Percentiles rank a stretch among this genome's conserved stretches.
Evolutionary conservation across 2,113 vertebrate species (phyloP).

Genomic region (Pangasianodon hypophthalmus): DNA sequence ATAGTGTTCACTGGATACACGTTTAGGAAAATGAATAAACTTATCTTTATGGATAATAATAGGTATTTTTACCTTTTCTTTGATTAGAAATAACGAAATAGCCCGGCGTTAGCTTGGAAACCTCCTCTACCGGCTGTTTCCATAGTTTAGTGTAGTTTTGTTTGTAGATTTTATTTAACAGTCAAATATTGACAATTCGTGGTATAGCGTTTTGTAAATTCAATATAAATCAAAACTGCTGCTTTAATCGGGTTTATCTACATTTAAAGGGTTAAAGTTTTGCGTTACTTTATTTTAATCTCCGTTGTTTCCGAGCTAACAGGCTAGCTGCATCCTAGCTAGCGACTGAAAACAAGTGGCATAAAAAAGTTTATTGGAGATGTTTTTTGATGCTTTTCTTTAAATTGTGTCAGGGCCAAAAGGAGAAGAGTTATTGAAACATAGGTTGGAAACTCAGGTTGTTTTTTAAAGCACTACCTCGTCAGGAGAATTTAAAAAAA

Average conservation of each 20-base stretch:
- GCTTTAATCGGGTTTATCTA: neutral
- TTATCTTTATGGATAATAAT: too few relatives aligned
- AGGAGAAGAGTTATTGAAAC: neutral
- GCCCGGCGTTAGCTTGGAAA: neutral
- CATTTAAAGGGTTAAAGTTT: neutral
- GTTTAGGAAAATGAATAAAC: neutral
- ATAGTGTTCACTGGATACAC: neutral
- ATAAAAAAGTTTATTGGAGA: neutral
- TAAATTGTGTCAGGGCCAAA: neutral
- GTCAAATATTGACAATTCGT: neutral
- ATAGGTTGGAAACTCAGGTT: neutral
- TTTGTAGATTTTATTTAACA: neutral
- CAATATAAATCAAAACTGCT: neutral
- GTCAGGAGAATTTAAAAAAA: neutral
- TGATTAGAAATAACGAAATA: neutral
- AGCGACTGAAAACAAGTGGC: neutral
- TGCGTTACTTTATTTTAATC: neutral
- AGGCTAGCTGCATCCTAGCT: neutral
- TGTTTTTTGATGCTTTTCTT: neutral
- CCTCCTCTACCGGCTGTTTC: neutral
- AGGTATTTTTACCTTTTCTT: neutral
- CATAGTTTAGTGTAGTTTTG: neutral
- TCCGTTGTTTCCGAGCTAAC: constrained; percentile 19
- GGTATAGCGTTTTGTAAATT: neutral
- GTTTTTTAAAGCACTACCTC: neutral